These are phyloP conservation scores for Sarcophaga rosellei DNA, from an alignment of 2,888 invertebrate genomes.

Conservation along the genomic window DNA sequence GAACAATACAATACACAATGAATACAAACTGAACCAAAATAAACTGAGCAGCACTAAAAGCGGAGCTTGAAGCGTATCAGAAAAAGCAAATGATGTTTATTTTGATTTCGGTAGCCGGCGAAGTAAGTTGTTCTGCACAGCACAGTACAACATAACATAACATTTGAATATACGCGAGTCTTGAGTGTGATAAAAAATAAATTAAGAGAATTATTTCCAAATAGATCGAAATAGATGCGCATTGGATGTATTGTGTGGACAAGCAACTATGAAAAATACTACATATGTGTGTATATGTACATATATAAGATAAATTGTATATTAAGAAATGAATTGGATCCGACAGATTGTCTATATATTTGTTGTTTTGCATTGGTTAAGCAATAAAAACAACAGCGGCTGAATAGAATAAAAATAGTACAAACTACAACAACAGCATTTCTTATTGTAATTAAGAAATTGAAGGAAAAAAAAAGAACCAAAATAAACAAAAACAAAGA, in stretches of 20 bases:
- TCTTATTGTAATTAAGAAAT: neutral
- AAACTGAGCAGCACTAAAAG: slow-evolving; percentile 52
- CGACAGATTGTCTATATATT: slow-evolving; percentile 32
- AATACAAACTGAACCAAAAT: slow-evolving; percentile 23
- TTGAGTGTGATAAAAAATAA: slow-evolving; percentile 30
- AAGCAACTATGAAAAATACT: slow-evolving; percentile 37
- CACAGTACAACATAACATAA: neutral
- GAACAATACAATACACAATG: slow-evolving; percentile 34
- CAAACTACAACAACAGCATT: slow-evolving; percentile 40
- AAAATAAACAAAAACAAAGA: slow-evolving; percentile 11
- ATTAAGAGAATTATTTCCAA: neutral
- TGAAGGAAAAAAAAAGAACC: neutral
- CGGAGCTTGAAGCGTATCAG: slow-evolving; percentile 61
- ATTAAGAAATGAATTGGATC: slow-evolving; percentile 38
- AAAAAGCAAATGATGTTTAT: slow-evolving; percentile 57
- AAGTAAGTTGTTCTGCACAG: slow-evolving; percentile 31
- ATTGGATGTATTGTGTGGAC: slow-evolving; percentile 27
- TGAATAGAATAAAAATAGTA: slow-evolving; percentile 35
- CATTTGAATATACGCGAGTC: slow-evolving; percentile 3
- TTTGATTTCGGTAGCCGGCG: slow-evolving; percentile 65
- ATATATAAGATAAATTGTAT: slow-evolving; percentile 48
- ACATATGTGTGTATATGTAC: neutral
- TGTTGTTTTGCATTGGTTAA: neutral
- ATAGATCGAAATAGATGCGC: slow-evolving; percentile 21
- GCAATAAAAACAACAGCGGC: slow-evolving; percentile 1